phyloP scores from a whole-genome alignment of 2,888 invertebrate species.

The Ennomos quercinarius region DNA sequence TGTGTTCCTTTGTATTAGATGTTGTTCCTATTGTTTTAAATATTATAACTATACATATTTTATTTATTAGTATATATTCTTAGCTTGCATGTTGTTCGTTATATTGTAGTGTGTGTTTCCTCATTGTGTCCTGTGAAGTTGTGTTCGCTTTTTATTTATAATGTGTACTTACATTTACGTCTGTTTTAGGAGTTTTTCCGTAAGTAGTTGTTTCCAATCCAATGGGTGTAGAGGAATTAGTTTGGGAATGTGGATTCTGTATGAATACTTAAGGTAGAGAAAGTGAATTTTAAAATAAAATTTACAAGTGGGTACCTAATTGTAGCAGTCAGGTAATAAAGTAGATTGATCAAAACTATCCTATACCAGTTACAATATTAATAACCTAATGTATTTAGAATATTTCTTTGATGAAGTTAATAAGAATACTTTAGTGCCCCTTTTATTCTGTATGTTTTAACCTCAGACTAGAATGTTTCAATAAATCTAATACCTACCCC shows the following conservation, averaged over 20 bases:
- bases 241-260: slow-evolving; percentile 37
- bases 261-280: not conserved
- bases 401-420: too few species aligned
- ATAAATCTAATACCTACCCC: too few species aligned
- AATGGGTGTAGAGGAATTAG: slow-evolving; percentile 9
- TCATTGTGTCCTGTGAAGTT: slow-evolving; percentile 87
- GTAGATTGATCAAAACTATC: not conserved
- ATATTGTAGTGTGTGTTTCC: slow-evolving; percentile 40
- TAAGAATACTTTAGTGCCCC: too few species aligned
- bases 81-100: slow-evolving; percentile 45
- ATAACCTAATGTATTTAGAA: too few species aligned
- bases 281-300: not conserved
- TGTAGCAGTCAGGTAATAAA: not conserved
- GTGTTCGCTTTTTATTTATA: slow-evolving; percentile 85
- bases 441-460: too few species aligned
- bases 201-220: slow-evolving; percentile 4
- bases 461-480: too few species aligned
- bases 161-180: slow-evolving; percentile 40
- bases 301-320: not conserved
- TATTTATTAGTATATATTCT: slow-evolving; percentile 41
- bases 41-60: slow-evolving; percentile 30
- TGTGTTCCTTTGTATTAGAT: slow-evolving; percentile 34
- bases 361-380: too few species aligned
- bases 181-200: slow-evolving; percentile 18
- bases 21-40: slow-evolving; percentile 26